These are phyloP conservation scores for Metacarcinus magister DNA, from an alignment of 2,888 invertebrate genomes.

Conservation along the genomic window DNA sequence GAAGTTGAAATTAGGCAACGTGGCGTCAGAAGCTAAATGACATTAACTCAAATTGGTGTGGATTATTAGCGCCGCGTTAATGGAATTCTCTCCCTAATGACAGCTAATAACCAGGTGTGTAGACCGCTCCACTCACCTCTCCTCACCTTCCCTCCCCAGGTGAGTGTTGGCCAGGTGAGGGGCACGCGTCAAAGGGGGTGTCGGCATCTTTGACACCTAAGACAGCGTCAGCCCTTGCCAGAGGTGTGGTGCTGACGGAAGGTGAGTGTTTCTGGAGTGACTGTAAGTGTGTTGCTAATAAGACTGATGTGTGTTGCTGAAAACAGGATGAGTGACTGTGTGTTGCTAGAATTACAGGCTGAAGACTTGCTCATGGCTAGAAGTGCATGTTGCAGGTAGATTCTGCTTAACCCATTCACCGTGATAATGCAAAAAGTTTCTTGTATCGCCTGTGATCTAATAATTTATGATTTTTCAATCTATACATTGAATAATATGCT, in stretches of 20 bases:
- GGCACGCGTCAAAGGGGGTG: background rate
- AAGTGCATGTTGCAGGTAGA: too few species aligned
- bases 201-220: background rate
- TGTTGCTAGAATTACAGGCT: too few species aligned
- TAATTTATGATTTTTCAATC: too few species aligned
- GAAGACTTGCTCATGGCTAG: too few species aligned
- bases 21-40: conserved; percentile 6
- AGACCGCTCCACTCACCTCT: background rate
- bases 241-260: background rate
- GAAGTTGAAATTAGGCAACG: conserved; percentile 36
- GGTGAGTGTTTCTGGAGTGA: background rate
- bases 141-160: background rate
- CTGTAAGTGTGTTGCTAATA: too few species aligned
- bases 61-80: conserved; percentile 21
- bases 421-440: too few species aligned
- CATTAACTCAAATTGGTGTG: conserved; percentile 41
- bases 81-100: conserved; percentile 44
- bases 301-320: too few species aligned
- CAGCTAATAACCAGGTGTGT: conserved; percentile 41
- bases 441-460: too few species aligned
- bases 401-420: too few species aligned
- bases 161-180: conserved; percentile 33
- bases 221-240: background rate
- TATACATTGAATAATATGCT: too few species aligned
- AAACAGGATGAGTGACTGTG: too few species aligned